phyloP scores from a whole-genome alignment of 2,113 vertebrate species.

The Amazona vittata region DNA sequence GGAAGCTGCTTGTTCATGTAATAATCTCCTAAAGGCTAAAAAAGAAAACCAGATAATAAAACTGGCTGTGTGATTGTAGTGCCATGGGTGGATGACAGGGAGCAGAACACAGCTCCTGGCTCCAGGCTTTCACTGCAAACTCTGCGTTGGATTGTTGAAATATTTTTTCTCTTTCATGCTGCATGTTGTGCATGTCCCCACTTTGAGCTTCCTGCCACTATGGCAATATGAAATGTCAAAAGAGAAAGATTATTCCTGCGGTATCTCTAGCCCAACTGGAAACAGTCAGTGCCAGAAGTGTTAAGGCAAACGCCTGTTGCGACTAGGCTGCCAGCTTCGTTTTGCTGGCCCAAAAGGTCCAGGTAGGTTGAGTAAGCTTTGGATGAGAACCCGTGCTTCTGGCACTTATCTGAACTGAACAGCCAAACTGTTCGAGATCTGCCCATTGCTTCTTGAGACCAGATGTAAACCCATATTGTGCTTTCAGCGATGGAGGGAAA shows the following conservation, averaged over 20 bases:
- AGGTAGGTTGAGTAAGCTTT: constrained; percentile 59
- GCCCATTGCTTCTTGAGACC: constrained; percentile 32
- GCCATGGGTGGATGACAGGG: neutral
- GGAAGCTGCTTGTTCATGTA: neutral
- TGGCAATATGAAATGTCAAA: neutral
- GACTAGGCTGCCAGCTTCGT: neutral
- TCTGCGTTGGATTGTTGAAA: constrained; percentile 14
- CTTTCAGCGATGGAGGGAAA: constrained; percentile 9
- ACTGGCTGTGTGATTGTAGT: neutral
- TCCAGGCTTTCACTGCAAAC: neutral
- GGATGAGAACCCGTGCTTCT: neutral
- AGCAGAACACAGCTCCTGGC: neutral
- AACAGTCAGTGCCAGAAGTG: neutral
- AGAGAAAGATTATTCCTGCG: constrained; percentile 49
- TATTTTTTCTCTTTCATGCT: constrained; percentile 22
- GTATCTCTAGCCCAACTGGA: constrained; percentile 33
- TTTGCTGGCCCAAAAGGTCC: constrained; percentile 28
- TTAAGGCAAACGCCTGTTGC: neutral
- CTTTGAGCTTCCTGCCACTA: constrained; percentile 41
- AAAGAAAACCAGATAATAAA: neutral
- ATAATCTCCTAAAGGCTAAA: neutral
- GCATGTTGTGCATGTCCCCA: neutral
- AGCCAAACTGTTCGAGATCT: constrained; percentile 29
- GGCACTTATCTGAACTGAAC: neutral
- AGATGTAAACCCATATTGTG: constrained; percentile 56